A percentile compares a stretch with the other conserved stretches of the same genome.
These are phyloP conservation scores for Phylloscopus trochilus DNA, from an alignment of 2,113 vertebrate genomes.

Conservation along the genomic window DNA sequence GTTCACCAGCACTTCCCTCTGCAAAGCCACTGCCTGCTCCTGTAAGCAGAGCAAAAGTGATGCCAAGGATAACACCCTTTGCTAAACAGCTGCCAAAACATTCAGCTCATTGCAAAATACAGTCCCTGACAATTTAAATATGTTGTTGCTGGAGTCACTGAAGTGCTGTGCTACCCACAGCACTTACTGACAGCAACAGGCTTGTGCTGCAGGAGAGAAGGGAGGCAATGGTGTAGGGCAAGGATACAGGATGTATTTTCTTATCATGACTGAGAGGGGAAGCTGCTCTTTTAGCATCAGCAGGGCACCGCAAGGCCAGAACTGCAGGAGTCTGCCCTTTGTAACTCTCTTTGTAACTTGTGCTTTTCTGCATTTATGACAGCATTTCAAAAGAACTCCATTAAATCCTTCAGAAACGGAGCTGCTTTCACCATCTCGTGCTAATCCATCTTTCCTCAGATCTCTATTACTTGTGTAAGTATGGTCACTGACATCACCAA, in stretches of 20 bases:
- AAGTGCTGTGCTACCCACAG: neutral
- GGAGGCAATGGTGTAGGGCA: neutral
- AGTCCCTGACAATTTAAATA: neutral
- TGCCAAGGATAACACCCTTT: neutral
- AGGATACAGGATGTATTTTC: neutral
- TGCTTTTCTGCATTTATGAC: neutral
- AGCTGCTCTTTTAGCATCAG: neutral
- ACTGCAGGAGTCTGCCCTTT: neutral
- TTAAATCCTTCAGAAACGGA: neutral
- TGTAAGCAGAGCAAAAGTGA: neutral
- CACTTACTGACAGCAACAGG: accelerated
- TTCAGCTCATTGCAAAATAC: neutral
- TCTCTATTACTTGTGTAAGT: neutral
- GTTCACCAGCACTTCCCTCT: neutral
- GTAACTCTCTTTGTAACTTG: neutral
- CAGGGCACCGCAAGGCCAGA: neutral
- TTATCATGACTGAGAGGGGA: neutral
- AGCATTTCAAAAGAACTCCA: neutral
- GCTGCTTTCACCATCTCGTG: neutral
- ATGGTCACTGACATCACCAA: neutral
- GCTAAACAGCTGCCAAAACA: neutral
- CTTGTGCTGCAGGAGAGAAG: neutral
- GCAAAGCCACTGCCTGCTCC: neutral
- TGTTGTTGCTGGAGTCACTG: neutral
- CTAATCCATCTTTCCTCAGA: neutral